Percentiles rank a stretch among this genome's conserved stretches.
Evolutionary conservation across 2,888 invertebrate genomes (phyloP).

Genomic region (Ormyrus thymus): DNA sequence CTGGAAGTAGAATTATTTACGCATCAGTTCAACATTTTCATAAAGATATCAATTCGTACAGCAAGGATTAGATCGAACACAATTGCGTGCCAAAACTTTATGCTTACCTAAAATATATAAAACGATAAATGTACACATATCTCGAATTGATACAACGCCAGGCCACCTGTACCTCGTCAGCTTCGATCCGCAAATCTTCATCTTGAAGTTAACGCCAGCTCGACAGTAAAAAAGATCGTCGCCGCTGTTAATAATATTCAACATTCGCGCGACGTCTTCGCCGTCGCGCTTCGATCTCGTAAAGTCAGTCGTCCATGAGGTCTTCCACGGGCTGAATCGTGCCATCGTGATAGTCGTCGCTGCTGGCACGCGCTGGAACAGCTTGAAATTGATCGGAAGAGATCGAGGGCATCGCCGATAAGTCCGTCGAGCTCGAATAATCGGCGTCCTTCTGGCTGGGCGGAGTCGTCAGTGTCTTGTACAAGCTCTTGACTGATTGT

Average conservation of each 20-base stretch:
- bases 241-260: neutral
- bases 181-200: too few relatives aligned
- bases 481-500: constrained; percentile 30
- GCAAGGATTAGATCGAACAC: constrained; percentile 15
- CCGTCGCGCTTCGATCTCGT: constrained; percentile 44
- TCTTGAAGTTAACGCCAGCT: too few relatives aligned
- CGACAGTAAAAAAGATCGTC: neutral
- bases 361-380: neutral
- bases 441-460: neutral
- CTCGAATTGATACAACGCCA: too few relatives aligned
- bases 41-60: neutral
- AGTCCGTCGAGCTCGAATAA: constrained; percentile 25
- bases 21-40: constrained; percentile 36
- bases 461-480: constrained; percentile 31
- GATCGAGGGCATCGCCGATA: constrained; percentile 31
- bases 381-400: constrained; percentile 39
- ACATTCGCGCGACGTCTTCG: constrained; percentile 4
- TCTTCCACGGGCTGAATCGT: constrained; percentile 41
- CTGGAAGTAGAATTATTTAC: constrained; percentile 25
- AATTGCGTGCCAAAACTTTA: neutral
- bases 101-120: constrained; percentile 1
- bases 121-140: neutral
- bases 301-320: constrained; percentile 51
- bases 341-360: constrained; percentile 25
- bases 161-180: too few relatives aligned